Evolutionary conservation across 1,140 invertebrate species (phyloP), one percentile per base, ranked within the genome.

Genomic region (Neotoxoptera formosana): DNA sequence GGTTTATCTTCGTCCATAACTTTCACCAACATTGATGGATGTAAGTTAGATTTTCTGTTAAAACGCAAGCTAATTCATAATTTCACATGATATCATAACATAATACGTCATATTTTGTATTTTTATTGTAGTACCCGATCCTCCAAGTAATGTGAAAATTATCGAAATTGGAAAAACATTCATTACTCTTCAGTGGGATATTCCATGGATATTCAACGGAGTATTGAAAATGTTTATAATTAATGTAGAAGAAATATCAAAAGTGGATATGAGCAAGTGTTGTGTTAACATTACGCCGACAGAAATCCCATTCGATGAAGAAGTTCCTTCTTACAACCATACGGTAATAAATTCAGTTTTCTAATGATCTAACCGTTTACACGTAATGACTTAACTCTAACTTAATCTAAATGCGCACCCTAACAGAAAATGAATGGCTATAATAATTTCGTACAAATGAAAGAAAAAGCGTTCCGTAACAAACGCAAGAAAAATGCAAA

Each of bases 191-290:
- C 53, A 91, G 47, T 91, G 90, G 90, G 90, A 91, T 34, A 91
- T 91, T 47, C 90, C 90, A n/a, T 91, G 56, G 41, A 47, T n/a
- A 45, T 91, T 91, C 36, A 91, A 91, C 11, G 60, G 90, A 21
- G 30, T 45, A 67, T n/a, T 91, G 21, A 76, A 91, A 67, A 45
- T n/a, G 56, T 91, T 91, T 25, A 20, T 47, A 47, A 21, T 91
- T 9, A 67, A 91, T 23, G 2, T 47, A 7, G 56, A 91, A 47
- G 56, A 91, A 91, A 91, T 76, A 67, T 20, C 56, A 41, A 20
- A 41, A 7, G 11, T 47, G 3, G 56, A 91, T 36, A 91, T 45
- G 8, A 20, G 20, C 34, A 36, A 51, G n/a, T 90, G 88, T 60
- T 90, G 88, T 90, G 51, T 17, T 60, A 41, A 34, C 23, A 11